Conservation (phyloP, 1,140 invertebrate species). For the Tribolium madens region DNA sequence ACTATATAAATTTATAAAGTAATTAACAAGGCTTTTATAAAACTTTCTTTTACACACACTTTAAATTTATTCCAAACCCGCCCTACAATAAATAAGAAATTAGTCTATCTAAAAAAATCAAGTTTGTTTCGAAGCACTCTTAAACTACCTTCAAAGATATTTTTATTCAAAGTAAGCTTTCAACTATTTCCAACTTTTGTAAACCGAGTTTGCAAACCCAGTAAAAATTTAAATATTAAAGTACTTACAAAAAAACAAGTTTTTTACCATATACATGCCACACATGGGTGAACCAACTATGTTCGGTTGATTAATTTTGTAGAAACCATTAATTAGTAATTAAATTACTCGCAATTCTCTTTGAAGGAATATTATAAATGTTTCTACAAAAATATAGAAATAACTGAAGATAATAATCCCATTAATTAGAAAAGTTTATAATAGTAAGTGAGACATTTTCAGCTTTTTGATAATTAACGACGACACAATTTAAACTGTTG, state of each 20-base stretch:
- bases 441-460: conserved; percentile 5
- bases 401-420: not conserved
- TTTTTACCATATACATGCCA: not conserved
- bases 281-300: not conserved
- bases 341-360: conserved; percentile 2
- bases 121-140: conserved; percentile 1
- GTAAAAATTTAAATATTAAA: conserved; percentile 31
- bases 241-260: not conserved
- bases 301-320: conserved; percentile 9
- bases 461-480: conserved; percentile 18
- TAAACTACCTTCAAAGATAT: conserved; percentile 28
- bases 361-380: not conserved
- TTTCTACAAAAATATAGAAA: not conserved
- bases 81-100: conserved; percentile 1
- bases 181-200: conserved; percentile 21
- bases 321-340: too few species aligned
- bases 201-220: conserved; percentile 7
- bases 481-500: conserved; percentile 10
- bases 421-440: conserved; percentile 15
- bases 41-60: conserved; percentile 17
- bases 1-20: conserved; percentile 12
- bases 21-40: conserved; percentile 13
- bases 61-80: not conserved
- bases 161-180: conserved; percentile 28
- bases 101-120: not conserved